These are phyloP conservation scores for Entomobrya multifasciata DNA, from an alignment of 2,888 invertebrate genomes.

Conservation along the genomic window DNA sequence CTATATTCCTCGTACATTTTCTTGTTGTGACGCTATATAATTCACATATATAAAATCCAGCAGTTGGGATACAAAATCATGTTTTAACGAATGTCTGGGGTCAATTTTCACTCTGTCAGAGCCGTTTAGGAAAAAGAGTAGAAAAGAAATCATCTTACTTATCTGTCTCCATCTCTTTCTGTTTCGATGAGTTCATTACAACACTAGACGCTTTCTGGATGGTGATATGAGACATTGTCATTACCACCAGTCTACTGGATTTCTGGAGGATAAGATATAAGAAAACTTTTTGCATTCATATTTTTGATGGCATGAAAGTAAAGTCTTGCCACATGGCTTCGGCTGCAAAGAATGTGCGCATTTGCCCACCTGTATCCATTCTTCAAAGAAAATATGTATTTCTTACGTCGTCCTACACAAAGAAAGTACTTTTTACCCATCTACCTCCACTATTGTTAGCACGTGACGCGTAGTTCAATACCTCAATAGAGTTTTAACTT, in stretches of 20 bases:
- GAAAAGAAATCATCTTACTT: constrained; percentile 8
- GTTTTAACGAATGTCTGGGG: constrained; percentile 40
- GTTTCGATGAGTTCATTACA: constrained; percentile 22
- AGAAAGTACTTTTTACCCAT: too few species aligned
- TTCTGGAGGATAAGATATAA: constrained; percentile 14
- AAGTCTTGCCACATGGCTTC: not conserved
- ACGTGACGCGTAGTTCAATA: constrained; percentile 54
- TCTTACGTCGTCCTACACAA: not conserved
- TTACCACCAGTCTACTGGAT: not conserved
- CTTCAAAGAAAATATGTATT: constrained; percentile 30
- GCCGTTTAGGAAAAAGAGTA: constrained; percentile 7
- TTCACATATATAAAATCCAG: not conserved
- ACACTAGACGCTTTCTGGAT: not conserved
- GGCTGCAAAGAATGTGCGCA: not conserved
- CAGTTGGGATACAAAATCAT: not conserved
- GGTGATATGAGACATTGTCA: constrained; percentile 19
- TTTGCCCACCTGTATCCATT: constrained; percentile 36
- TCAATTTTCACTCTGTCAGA: constrained; percentile 61
- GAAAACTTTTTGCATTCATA: constrained; percentile 33
- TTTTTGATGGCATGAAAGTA: constrained; percentile 2
- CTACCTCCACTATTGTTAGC: constrained; percentile 6
- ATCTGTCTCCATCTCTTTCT: constrained; percentile 1
- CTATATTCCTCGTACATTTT: constrained; percentile 2
- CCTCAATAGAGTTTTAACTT: constrained; percentile 24
- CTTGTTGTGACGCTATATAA: not conserved